A percentile compares a stretch with the other conserved stretches of the same genome.
phyloP scores from a whole-genome alignment of 2,888 invertebrate genomes.

The Aphidius colemani region DNA sequence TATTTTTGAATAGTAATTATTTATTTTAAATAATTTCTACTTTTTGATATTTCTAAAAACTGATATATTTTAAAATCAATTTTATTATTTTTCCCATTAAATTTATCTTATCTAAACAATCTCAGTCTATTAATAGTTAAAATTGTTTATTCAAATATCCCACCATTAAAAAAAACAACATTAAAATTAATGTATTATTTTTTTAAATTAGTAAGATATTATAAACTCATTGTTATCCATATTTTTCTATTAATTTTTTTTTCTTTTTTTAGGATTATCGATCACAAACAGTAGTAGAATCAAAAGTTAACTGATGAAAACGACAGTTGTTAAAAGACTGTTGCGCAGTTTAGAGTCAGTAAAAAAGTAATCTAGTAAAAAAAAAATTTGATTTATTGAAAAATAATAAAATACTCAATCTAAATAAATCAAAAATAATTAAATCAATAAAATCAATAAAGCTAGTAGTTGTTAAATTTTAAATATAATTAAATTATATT shows the following conservation, averaged over 20 bases:
- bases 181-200: not conserved
- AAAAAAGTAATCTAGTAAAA: not conserved
- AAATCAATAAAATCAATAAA: not conserved
- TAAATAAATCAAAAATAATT: not conserved
- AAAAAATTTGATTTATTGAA: not conserved
- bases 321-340: constrained; percentile 16
- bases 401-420: not conserved
- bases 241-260: not conserved
- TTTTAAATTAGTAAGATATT: not conserved
- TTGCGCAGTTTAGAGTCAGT: constrained; percentile 17
- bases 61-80: not conserved
- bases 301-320: not conserved
- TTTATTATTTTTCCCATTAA: not conserved
- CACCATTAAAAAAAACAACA: constrained; percentile 4
- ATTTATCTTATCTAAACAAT: too few species aligned
- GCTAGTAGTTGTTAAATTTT: not conserved
- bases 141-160: not conserved
- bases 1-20: too few species aligned
- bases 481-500: too few species aligned
- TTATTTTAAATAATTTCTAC: too few species aligned
- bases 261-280: constrained; percentile 9
- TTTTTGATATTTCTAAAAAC: too few species aligned
- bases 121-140: too few species aligned
- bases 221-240: not conserved
- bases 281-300: not conserved